phyloP scores from a whole-genome alignment of 2,797 vertebrate genomes.

The Oreonectes daqikongensis region DNA sequence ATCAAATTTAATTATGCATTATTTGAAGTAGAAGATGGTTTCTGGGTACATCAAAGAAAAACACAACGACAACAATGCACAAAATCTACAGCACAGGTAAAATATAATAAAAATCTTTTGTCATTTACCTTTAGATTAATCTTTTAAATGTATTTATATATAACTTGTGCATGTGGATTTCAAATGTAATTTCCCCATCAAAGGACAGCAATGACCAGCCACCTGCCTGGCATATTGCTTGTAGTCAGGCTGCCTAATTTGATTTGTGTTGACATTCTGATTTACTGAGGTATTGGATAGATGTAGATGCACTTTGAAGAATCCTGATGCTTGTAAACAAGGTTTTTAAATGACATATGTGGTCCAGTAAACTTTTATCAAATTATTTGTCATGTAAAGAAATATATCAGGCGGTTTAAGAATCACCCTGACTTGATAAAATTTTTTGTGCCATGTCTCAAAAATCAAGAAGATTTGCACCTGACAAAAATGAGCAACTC shows the following conservation, averaged over 20 bases:
- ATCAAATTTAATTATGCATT: not conserved
- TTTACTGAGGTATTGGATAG: slow-evolving; percentile 49
- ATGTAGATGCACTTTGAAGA: slow-evolving; percentile 51
- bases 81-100: not conserved
- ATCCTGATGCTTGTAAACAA: slow-evolving; percentile 48
- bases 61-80: not conserved
- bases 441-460: too few species aligned
- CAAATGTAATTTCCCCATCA: slow-evolving; percentile 60
- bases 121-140: not conserved
- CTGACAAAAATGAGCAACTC: slow-evolving; percentile 3
- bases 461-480: not conserved
- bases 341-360: slow-evolving; percentile 34
- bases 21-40: not conserved
- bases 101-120: not conserved
- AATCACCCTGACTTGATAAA: not conserved
- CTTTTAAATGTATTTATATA: slow-evolving; percentile 49
- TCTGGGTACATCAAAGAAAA: not conserved
- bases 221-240: slow-evolving; percentile 51
- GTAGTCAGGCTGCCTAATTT: slow-evolving; percentile 58
- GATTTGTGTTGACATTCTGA: slow-evolving; percentile 62
- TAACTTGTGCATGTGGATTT: slow-evolving; percentile 61
- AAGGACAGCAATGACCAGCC: slow-evolving; percentile 53
- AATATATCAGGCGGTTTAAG: slow-evolving; percentile 1
- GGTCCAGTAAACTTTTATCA: slow-evolving; percentile 30
- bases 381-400: slow-evolving; percentile 8